phyloP scores from a whole-genome alignment of 2,888 invertebrate species.

The Plemyria rubiginata region DNA sequence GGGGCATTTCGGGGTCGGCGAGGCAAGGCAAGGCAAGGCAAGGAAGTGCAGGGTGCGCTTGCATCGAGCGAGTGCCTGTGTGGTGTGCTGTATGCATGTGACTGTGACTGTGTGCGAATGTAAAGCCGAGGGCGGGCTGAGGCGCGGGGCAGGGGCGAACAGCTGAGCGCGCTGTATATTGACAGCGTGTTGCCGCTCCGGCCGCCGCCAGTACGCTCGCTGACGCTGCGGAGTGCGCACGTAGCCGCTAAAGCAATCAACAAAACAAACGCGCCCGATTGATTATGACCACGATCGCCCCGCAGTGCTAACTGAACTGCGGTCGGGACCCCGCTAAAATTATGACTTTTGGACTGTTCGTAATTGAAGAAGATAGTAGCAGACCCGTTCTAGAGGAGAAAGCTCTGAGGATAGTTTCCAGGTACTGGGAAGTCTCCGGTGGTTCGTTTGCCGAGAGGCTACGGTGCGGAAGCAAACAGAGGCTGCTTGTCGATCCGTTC shows the following conservation, averaged over 20 bases:
- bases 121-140: conserved; percentile 65
- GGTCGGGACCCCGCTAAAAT: conserved; percentile 79
- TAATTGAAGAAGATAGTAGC: conserved; percentile 77
- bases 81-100: too few species aligned
- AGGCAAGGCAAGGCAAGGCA: too few species aligned
- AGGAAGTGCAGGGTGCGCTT: conserved; percentile 44
- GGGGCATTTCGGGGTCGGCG: too few species aligned
- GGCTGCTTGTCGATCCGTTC: conserved; percentile 63
- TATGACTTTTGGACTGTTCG: conserved; percentile 83
- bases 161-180: conserved; percentile 86
- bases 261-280: conserved; percentile 55
- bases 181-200: conserved; percentile 82
- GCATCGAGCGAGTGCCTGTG: conserved; percentile 22
- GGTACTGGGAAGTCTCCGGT: conserved; percentile 79
- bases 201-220: conserved; percentile 82
- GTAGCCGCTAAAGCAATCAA: conserved; percentile 66
- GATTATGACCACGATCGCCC: conserved; percentile 78
- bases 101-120: conserved; percentile 61
- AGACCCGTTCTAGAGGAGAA: conserved; percentile 79
- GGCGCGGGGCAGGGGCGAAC: conserved; percentile 76
- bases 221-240: conserved; percentile 76
- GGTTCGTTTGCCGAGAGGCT: conserved; percentile 75
- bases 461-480: conserved; percentile 68
- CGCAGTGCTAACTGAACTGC: conserved; percentile 77
- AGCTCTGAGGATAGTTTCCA: conserved; percentile 80